Conservation (phyloP, 2,888 invertebrate species). For the Sinodicranocentrus sp. region DNA sequence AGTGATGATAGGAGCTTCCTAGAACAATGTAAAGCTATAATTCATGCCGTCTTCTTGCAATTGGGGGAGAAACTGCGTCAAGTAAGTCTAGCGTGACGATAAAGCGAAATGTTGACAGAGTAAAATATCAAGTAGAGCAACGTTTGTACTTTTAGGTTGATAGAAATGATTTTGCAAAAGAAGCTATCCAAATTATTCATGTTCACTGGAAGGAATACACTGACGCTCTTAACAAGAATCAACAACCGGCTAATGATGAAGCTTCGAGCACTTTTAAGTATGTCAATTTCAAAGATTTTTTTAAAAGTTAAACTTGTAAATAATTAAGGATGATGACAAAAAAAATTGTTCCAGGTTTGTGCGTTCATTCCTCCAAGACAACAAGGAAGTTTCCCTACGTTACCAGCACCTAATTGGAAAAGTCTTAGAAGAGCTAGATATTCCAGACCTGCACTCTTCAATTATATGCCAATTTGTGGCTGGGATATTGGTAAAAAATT, state of each 20-base stretch:
- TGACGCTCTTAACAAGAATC: constrained; percentile 53
- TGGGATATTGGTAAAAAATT: constrained; percentile 75
- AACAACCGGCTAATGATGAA: constrained; percentile 40
- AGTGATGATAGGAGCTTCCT: constrained; percentile 80
- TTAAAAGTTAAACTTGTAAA: too few species aligned
- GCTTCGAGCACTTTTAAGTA: constrained; percentile 70
- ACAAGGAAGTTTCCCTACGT: constrained; percentile 69
- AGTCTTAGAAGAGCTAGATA: constrained; percentile 71
- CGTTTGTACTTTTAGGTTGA: constrained; percentile 69
- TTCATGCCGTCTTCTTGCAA: constrained; percentile 79
- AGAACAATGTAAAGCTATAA: constrained; percentile 79
- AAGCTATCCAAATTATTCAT: constrained; percentile 75
- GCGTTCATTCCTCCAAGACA: constrained; percentile 70
- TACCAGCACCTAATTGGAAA: constrained; percentile 70
- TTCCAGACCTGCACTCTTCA: constrained; percentile 73
- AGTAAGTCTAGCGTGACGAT: constrained; percentile 50
- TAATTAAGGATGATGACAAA: too few species aligned
- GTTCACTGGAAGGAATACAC: constrained; percentile 76
- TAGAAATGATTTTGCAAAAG: constrained; percentile 72
- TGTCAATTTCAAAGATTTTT: too few species aligned
- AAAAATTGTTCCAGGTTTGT: constrained; percentile 62
- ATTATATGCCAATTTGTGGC: constrained; percentile 75
- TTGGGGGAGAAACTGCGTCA: constrained; percentile 77
- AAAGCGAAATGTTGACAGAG: not conserved
- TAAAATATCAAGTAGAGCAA: not conserved